Conservation (phyloP, 2,888 invertebrate species). For the Drosophila picticornis region DNA sequence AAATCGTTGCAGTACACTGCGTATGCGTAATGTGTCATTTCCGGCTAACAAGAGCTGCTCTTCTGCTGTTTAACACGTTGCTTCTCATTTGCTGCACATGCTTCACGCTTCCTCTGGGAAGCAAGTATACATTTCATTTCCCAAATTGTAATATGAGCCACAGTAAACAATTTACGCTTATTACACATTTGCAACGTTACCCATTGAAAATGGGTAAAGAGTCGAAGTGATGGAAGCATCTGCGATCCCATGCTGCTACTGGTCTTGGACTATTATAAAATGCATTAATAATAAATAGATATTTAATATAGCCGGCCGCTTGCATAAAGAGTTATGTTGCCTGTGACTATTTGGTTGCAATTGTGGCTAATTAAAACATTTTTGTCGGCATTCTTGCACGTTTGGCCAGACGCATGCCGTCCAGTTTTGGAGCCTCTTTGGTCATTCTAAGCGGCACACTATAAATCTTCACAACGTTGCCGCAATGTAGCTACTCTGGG, state of each 20-base stretch:
- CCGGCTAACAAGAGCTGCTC: conserved; percentile 30
- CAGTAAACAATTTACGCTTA: neutral
- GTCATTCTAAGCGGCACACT: conserved; percentile 66
- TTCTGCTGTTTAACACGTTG: neutral
- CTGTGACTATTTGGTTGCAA: conserved; percentile 16
- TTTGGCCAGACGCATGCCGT: conserved; percentile 55
- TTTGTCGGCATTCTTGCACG: conserved; percentile 67
- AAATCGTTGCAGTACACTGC: conserved; percentile 56
- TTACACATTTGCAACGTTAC: conserved; percentile 31
- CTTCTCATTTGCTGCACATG: conserved; percentile 28
- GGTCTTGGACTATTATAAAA: neutral
- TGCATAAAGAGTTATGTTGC: neutral
- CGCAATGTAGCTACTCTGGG: conserved; percentile 45
- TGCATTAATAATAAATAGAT: too few species aligned
- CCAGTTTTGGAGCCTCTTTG: conserved; percentile 48
- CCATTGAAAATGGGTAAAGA: neutral
- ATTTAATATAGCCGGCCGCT: neutral
- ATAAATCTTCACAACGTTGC: conserved; percentile 55
- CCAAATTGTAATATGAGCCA: conserved; percentile 41
- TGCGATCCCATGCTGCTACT: neutral
- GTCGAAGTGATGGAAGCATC: neutral
- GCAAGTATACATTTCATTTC: conserved; percentile 45
- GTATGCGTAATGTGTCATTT: conserved; percentile 62
- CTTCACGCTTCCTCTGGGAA: conserved; percentile 36
- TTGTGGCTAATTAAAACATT: conserved; percentile 73